These are phyloP conservation scores for Trachelus stipa DNA, from an alignment of 2,888 invertebrate genomes.

Conservation along the genomic window DNA sequence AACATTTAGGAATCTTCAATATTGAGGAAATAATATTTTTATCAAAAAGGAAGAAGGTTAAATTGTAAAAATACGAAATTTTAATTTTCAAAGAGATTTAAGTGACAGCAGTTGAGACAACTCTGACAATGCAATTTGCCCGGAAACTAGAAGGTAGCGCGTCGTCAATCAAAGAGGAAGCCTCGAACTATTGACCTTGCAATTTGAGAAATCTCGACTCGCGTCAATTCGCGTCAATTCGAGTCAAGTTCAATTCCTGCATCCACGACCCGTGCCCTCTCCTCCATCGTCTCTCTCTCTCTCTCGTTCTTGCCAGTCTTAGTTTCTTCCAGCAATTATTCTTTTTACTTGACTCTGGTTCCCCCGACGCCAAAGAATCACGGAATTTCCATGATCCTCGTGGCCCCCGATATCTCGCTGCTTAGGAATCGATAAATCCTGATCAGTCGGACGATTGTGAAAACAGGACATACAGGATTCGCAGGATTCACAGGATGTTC, in stretches of 20 bases:
- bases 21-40: neutral
- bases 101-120: neutral
- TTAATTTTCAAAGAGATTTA: neutral
- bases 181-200: constrained; percentile 29
- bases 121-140: neutral
- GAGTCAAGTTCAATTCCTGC: neutral
- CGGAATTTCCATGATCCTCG: neutral
- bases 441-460: neutral
- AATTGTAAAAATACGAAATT: too few relatives aligned
- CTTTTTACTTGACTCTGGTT: neutral
- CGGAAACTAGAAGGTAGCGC: neutral
- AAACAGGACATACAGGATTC: neutral
- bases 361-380: neutral
- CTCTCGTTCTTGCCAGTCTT: neutral
- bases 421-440: neutral
- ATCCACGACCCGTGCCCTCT: neutral
- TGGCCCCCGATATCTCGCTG: too few relatives aligned
- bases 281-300: neutral
- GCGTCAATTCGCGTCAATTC: neutral
- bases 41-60: neutral
- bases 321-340: neutral
- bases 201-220: constrained; percentile 22
- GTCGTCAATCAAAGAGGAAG: constrained; percentile 18
- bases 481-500: neutral
- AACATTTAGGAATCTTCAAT: neutral